Base-by-base conservation (phyloP, 2,797 vertebrate genomes). In the Spea hammondii region DNA sequence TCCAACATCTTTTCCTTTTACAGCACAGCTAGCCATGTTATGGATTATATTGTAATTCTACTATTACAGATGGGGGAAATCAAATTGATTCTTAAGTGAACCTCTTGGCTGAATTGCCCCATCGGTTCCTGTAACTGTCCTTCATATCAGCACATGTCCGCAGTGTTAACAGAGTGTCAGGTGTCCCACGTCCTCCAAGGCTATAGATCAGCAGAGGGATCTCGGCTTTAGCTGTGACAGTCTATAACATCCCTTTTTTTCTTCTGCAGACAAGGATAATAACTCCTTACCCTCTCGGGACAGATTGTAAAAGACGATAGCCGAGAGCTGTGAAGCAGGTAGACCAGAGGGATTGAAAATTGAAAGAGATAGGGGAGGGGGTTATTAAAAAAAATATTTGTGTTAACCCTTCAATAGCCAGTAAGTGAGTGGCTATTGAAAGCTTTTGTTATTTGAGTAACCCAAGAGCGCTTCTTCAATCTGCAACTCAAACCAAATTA, bases 271-370 rank as follows among this genome's bases (percentile, higher is more conserved):
- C 97, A 98, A 94, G 95, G 94, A 94, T 93, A 95, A 99, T 99
- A 99, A 99, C 96, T 99, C 96, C 95, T 98, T 91, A 82, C 89
- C 95, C 97, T 94, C 97, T 89, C 89, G 97, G 97, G 97, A 99
- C 95, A 98, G 96, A 99, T 96, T 98, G 96, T 96, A 95, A 97
- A 98, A 97, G 97, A 96, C 96, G 96, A 97, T 97, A 96, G 95
- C 95, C 88, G 92, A 93, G 91, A 93, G 94, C 95, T 94, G 94
- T 97, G 96, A 95, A 96, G 96, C 96, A 95, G 94, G 93, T 94
- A 95, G 94, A 94, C 95, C 90, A 92, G 93, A 94, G 93, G 94
- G 94, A 97, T 95, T 94, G 96, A 95, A 98, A 97, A 98, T 97
- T 96, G 96, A 97, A 96, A 95, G 95, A 90, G 93, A 10, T 5